Percentiles rank a stretch among this genome's conserved stretches.
These are phyloP conservation scores for Malurus leucopterus DNA, from an alignment of 2,797 vertebrate genomes.

Conservation along the genomic window DNA sequence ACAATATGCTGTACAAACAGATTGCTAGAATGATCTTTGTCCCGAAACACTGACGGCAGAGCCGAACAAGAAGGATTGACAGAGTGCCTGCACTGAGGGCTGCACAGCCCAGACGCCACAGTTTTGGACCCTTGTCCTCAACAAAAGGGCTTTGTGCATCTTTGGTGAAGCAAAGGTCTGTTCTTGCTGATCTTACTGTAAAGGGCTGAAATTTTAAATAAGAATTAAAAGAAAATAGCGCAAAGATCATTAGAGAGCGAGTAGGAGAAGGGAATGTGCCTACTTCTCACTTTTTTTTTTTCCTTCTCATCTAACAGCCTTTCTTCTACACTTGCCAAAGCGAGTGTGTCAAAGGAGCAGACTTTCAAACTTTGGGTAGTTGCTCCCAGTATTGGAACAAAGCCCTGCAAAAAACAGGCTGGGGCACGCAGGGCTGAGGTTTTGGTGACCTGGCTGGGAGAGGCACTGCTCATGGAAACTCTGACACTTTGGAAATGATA, in stretches of 20 bases:
- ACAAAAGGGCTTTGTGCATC: conserved; percentile 40
- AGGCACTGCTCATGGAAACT: conserved; percentile 19
- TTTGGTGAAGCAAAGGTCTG: conserved; percentile 12
- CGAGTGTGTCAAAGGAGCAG: background rate
- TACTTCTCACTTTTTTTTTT: background rate
- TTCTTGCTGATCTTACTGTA: conserved; percentile 10
- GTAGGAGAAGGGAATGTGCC: conserved; percentile 55
- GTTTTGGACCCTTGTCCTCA: background rate
- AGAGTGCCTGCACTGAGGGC: background rate
- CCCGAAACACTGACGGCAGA: background rate
- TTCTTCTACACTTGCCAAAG: background rate
- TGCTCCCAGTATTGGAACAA: background rate
- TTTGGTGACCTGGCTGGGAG: background rate
- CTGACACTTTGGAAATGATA: background rate
- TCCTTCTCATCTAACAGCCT: background rate
- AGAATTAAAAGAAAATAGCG: background rate
- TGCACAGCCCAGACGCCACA: background rate
- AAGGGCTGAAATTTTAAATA: conserved; percentile 8
- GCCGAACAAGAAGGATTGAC: background rate
- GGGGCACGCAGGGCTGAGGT: background rate
- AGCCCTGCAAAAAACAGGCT: background rate
- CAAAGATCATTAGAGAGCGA: background rate
- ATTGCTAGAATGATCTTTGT: conserved; percentile 33
- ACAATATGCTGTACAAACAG: conserved; percentile 1
- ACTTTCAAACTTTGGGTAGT: background rate